Conservation (phyloP, 2,888 invertebrate genomes). For the Nemapogon koenigi region DNA sequence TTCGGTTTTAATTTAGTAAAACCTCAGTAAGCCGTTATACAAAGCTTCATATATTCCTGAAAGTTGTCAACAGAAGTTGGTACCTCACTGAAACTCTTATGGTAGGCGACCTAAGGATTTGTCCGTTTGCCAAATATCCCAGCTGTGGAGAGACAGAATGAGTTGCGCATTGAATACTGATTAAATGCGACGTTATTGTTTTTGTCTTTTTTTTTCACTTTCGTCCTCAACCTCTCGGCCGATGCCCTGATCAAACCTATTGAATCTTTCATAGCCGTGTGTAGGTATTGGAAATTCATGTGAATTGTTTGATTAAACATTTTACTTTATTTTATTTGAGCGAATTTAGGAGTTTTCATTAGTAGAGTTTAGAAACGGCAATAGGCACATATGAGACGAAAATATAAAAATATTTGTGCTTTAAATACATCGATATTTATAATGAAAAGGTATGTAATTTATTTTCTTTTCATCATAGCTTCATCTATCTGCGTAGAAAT, state of each 20-base stretch:
- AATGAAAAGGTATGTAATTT: too few species aligned
- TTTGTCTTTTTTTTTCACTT: constrained; percentile 49
- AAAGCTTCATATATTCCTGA: too few species aligned
- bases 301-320: constrained; percentile 26
- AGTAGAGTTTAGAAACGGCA: too few species aligned
- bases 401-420: too few species aligned
- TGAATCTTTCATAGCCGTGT: constrained; percentile 59
- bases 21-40: too few species aligned
- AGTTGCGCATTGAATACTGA: constrained; percentile 50
- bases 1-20: too few species aligned
- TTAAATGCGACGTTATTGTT: constrained; percentile 50
- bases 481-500: too few species aligned
- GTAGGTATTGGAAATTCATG: constrained; percentile 44
- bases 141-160: constrained; percentile 40
- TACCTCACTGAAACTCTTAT: too few species aligned
- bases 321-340: constrained; percentile 39
- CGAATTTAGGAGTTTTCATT: too few species aligned
- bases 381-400: too few species aligned
- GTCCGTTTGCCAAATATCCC: constrained; percentile 54
- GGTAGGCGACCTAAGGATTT: constrained; percentile 26
- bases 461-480: too few species aligned
- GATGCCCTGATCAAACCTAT: constrained; percentile 30
- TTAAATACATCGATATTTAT: too few species aligned
- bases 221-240: constrained; percentile 30
- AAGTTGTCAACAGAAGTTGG: constrained; percentile 13